Evolutionary conservation across 2,888 invertebrate species (phyloP), one percentile per base, ranked within the genome.

Genomic region (Euphydryas editha): DNA sequence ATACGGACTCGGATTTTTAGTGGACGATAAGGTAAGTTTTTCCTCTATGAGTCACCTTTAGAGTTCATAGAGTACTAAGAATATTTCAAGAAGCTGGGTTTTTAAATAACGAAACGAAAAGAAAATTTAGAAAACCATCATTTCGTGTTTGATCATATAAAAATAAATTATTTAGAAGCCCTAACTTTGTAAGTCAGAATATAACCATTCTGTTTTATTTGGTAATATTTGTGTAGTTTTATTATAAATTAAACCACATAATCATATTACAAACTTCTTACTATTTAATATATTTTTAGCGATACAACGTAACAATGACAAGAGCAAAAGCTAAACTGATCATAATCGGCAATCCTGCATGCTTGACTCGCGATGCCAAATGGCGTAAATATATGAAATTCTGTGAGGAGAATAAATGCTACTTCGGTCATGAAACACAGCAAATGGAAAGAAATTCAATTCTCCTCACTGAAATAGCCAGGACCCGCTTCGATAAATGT

Each of bases 231-330:
- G 24, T 2, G 24, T 24, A 24, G 6, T 24, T 6, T 24, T 24
- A 24, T 37, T 10, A 37, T 37, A 44, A 44, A 44, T n/a, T 13
- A 44, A 44, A 44, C 15, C 6, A 44, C 3, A 44, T 44, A 1
- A n/a, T n/a, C 6, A 44, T 44, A 30, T 30, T 7, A 30, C 30
- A 30, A 30, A 30, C 8, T 30, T 7, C 8, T 30, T 30, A 30
- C 30, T 49, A 15, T 24, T 24, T 51, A 5, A 24, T 47, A 46
- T 24, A 68, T 47, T 85, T 93, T 5, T 88, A 95, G 92, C 87
- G 96, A 68, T 95, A 96, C 82, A 96, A 96, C 82, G 96, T 96
- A 1, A 94, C 95, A 0, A 76, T 96, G 15, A 96, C 96, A 0
- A 84, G 96, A 67, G 95, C 96, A 2, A 94, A 94, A 80, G 93